A percentile compares a stretch with the other conserved stretches of the same genome.
Evolutionary conservation across 2,113 vertebrate species (phyloP).

Genomic region (Passer domesticus): DNA sequence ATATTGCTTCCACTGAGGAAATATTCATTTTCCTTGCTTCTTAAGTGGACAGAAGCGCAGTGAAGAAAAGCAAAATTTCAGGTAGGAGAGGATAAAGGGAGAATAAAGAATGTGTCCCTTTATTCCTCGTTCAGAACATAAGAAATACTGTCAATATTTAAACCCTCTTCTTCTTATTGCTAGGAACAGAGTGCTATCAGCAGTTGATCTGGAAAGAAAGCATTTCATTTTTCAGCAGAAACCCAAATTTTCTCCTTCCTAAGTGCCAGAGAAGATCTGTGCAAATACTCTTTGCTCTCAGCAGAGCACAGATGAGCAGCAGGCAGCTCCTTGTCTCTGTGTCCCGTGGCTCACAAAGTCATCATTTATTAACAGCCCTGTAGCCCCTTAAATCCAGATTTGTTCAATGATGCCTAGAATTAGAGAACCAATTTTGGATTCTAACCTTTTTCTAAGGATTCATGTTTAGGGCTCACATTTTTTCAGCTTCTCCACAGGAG

Average conservation of each 20-base stretch:
- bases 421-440: background rate
- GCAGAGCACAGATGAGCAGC: background rate
- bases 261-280: background rate
- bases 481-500: background rate
- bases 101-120: background rate
- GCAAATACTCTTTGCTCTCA: constrained; percentile 40
- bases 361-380: constrained; percentile 21
- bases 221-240: constrained; percentile 9
- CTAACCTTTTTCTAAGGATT: background rate
- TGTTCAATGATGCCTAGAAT: background rate
- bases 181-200: background rate
- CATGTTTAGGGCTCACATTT: background rate
- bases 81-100: background rate
- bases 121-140: background rate
- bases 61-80: background rate
- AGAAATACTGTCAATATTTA: constrained; percentile 8
- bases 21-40: background rate
- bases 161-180: background rate
- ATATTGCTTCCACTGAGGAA: background rate
- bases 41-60: background rate
- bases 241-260: background rate
- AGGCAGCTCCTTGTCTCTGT: constrained; percentile 3
- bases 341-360: background rate
- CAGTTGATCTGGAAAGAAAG: background rate
- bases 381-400: background rate